phyloP scores from a whole-genome alignment of 2,888 invertebrate genomes.

The Mesorhabditis spiculigera region DNA sequence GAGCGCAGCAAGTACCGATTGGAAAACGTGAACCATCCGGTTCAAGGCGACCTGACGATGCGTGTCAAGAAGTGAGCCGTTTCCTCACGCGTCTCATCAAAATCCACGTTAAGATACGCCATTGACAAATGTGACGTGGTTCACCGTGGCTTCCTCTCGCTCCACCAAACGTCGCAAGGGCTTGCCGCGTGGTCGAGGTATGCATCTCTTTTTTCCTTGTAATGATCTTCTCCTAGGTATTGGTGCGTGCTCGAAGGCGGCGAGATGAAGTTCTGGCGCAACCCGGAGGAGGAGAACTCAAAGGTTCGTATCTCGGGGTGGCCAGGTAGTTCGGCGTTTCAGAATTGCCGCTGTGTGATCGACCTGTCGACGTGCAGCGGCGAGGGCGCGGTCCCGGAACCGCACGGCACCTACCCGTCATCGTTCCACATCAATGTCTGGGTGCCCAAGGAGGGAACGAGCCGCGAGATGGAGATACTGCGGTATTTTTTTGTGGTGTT shows the following conservation, averaged over 20 bases:
- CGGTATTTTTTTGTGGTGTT: neutral
- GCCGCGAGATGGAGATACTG: constrained; percentile 1
- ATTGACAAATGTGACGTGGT: neutral
- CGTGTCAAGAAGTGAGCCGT: neutral
- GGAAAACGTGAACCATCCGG: neutral
- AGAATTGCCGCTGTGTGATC: constrained; percentile 10
- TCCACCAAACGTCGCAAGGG: neutral
- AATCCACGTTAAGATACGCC: neutral
- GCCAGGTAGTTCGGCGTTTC: too few species aligned
- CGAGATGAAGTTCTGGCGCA: constrained; percentile 84
- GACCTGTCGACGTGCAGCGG: constrained; percentile 16
- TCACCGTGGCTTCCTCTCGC: constrained; percentile 7
- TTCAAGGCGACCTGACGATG: neutral
- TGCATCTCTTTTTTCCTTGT: neutral
- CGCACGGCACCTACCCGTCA: constrained; percentile 11
- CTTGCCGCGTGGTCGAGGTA: constrained; percentile 7
- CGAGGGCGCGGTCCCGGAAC: constrained; percentile 12
- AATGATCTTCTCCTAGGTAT: constrained; percentile 60
- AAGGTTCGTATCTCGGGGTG: constrained; percentile 7
- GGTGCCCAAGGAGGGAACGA: constrained; percentile 16
- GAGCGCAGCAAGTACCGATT: neutral
- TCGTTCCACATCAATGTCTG: constrained; percentile 18
- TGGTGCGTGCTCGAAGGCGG: constrained; percentile 83
- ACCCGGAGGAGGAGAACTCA: constrained; percentile 86
- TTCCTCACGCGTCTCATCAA: neutral